These are phyloP conservation scores for Teleopsis dalmanni DNA, from an alignment of 1,140 invertebrate genomes.

Conservation along the genomic window DNA sequence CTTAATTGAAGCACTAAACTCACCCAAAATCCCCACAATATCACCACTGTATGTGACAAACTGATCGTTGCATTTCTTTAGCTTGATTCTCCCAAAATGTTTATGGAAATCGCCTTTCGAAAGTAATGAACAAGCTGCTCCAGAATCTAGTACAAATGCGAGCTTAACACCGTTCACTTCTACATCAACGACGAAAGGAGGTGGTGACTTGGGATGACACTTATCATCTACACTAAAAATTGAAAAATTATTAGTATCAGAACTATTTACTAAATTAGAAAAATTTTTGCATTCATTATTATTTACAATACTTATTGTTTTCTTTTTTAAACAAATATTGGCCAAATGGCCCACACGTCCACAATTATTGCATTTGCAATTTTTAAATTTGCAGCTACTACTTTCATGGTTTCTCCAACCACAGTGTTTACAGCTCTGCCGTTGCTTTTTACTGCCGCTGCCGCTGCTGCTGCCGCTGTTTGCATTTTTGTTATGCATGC, in stretches of 20 bases:
- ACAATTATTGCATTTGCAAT: conserved; percentile 4
- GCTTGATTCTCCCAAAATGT: neutral
- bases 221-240: no score
- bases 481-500: neutral
- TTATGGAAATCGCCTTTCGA: conserved; percentile 1
- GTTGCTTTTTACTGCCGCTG: neutral
- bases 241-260: neutral
- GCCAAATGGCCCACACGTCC: conserved; percentile 6
- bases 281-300: no score
- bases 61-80: neutral
- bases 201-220: neutral
- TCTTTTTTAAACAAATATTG: no score
- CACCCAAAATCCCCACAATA: conserved; percentile 6
- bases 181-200: no score
- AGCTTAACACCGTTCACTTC: conserved; percentile 2
- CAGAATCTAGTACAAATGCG: neutral
- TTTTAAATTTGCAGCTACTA: neutral
- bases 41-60: conserved; percentile 8
- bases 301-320: no score
- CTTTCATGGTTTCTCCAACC: conserved; percentile 1
- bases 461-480: neutral
- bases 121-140: conserved; percentile 6
- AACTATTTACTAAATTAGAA: no score
- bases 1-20: conserved; percentile 4
- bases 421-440: conserved; percentile 1